phyloP scores from a whole-genome alignment of 2,888 invertebrate genomes.

The Heliconius charithonia region DNA sequence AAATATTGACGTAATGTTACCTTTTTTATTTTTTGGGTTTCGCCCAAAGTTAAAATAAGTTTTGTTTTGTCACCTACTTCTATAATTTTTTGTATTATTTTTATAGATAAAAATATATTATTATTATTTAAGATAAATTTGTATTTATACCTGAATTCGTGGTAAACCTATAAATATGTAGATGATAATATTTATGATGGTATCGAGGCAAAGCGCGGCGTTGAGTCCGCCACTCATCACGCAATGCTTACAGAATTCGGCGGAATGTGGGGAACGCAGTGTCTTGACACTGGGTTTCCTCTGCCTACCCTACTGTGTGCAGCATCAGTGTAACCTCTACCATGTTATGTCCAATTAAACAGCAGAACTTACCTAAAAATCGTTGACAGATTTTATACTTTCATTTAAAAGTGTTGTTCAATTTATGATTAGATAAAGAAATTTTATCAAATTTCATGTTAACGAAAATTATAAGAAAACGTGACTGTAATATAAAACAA shows the following conservation, averaged over 20 bases:
- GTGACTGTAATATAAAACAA: not conserved
- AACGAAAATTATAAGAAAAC: not conserved
- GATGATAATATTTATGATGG: not conserved
- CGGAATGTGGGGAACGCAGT: no score
- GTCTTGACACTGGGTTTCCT: no score
- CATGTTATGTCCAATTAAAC: not conserved
- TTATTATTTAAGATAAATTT: no score
- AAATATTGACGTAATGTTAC: not conserved
- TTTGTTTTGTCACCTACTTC: not conserved
- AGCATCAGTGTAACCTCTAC: no score
- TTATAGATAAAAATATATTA: not conserved
- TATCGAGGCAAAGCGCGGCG: no score
- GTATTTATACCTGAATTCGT: no score
- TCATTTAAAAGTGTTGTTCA: no score
- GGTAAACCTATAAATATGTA: not conserved
- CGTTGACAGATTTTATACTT: not conserved
- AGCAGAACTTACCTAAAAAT: not conserved
- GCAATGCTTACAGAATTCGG: no score
- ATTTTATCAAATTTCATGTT: not conserved
- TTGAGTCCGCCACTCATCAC: no score
- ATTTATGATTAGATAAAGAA: constrained; percentile 11
- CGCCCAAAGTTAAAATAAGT: not conserved
- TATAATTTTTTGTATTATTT: no score
- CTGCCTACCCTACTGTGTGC: no score
- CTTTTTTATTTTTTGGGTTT: not conserved